These are phyloP conservation scores for Gallinago nigripennis DNA, from an alignment of 2,797 vertebrate species.

Conservation along the genomic window DNA sequence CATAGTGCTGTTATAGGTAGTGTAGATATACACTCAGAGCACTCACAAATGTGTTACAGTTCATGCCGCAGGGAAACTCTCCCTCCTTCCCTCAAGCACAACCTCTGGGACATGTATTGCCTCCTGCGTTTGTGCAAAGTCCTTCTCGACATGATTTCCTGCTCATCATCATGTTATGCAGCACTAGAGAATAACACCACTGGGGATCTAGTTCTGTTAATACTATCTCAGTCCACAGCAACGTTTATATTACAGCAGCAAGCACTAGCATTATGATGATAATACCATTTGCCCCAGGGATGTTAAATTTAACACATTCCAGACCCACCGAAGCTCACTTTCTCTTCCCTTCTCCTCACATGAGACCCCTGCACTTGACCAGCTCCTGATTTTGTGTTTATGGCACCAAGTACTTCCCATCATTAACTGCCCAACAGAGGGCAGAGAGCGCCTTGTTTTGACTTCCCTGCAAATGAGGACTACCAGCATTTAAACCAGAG, in stretches of 20 bases:
- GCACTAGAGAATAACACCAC: not conserved
- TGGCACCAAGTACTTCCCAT: not conserved
- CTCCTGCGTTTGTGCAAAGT: not conserved
- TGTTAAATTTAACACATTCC: not conserved
- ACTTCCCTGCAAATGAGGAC: not conserved
- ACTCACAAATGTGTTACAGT: not conserved
- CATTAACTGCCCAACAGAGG: not conserved
- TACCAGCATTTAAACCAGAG: not conserved
- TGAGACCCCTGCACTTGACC: not conserved
- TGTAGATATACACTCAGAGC: not conserved
- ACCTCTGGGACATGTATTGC: not conserved
- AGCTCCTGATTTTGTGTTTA: not conserved
- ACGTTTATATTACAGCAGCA: not conserved
- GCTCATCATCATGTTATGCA: not conserved
- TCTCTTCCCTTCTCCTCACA: not conserved
- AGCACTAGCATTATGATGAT: not conserved
- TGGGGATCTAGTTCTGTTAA: not conserved
- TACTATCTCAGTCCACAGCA: not conserved
- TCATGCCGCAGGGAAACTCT: not conserved
- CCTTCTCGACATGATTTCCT: not conserved
- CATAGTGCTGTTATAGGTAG: not conserved
- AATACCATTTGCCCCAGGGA: not conserved
- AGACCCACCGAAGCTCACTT: not conserved
- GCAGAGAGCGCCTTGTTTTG: not conserved
- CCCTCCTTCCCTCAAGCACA: not conserved